These are phyloP conservation scores for Polydrusus pterygomalis DNA, from an alignment of 2,888 invertebrate genomes.

Conservation along the genomic window DNA sequence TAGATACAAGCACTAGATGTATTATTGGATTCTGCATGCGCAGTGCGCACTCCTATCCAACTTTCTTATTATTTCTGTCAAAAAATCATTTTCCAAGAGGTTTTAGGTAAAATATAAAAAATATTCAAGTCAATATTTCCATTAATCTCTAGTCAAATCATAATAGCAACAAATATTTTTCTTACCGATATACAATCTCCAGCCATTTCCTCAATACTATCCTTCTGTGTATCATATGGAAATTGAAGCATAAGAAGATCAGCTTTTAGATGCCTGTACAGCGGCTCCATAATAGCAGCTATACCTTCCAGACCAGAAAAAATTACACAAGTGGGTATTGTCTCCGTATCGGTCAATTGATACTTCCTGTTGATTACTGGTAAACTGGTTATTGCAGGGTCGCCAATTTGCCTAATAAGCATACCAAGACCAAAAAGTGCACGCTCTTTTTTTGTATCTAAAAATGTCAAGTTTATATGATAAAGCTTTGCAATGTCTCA, in stretches of 20 bases:
- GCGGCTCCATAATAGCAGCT: slow-evolving; percentile 74
- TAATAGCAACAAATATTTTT: neutral
- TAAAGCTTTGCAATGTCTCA: too few relatives aligned
- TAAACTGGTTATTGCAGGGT: slow-evolving; percentile 69
- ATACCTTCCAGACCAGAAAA: slow-evolving; percentile 83
- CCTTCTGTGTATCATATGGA: slow-evolving; percentile 71
- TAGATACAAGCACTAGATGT: too few relatives aligned
- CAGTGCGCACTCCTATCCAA: too few relatives aligned
- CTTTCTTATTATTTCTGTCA: too few relatives aligned
- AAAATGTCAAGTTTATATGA: neutral
- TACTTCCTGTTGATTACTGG: neutral
- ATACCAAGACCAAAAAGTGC: slow-evolving; percentile 73
- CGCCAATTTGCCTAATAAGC: slow-evolving; percentile 78
- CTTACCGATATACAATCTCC: slow-evolving; percentile 74
- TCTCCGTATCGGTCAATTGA: neutral
- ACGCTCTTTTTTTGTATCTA: slow-evolving; percentile 22
- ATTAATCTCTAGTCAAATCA: too few relatives aligned
- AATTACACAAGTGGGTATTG: slow-evolving; percentile 70
- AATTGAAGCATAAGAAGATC: slow-evolving; percentile 76
- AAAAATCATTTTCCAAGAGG: too few relatives aligned
- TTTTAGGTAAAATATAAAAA: too few relatives aligned
- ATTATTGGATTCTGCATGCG: too few relatives aligned
- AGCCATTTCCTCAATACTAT: slow-evolving; percentile 74
- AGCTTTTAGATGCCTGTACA: slow-evolving; percentile 74
- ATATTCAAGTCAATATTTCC: too few relatives aligned